Percentiles rank a stretch among this genome's conserved stretches.
These are phyloP conservation scores for Acanthis flammea DNA, from an alignment of 2,797 vertebrate genomes.

Conservation along the genomic window DNA sequence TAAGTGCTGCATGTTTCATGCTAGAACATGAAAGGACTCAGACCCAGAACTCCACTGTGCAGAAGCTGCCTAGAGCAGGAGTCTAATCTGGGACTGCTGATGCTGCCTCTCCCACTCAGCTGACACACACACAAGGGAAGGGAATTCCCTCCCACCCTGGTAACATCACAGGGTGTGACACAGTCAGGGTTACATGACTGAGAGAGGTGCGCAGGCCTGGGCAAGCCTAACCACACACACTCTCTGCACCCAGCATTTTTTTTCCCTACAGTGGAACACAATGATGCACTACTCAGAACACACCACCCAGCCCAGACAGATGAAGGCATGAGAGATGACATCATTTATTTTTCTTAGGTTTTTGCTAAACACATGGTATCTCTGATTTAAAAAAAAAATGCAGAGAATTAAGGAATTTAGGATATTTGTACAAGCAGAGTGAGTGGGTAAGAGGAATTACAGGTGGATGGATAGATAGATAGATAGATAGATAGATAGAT, in stretches of 20 bases:
- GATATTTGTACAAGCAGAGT: neutral
- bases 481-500: neutral
- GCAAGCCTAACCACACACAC: neutral
- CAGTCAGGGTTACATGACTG: neutral
- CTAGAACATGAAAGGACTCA: neutral
- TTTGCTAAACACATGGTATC: neutral
- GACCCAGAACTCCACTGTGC: neutral
- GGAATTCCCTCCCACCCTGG: neutral
- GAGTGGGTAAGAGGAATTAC: neutral
- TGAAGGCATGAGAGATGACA: neutral
- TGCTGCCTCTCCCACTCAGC: neutral
- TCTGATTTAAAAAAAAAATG: neutral
- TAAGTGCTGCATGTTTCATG: neutral
- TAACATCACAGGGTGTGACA: neutral
- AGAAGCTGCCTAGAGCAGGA: neutral
- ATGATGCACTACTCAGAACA: neutral
- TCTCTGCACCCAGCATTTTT: neutral
- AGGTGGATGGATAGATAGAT: neutral
- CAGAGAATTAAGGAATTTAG: neutral
- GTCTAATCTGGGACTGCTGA: neutral
- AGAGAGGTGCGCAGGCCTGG: fast-evolving
- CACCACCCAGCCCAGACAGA: fast-evolving
- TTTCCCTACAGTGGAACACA: fast-evolving
- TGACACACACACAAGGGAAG: neutral
- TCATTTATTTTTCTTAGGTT: neutral